phyloP scores from a whole-genome alignment of 2,888 invertebrate genomes.

The Clostera curtula region DNA sequence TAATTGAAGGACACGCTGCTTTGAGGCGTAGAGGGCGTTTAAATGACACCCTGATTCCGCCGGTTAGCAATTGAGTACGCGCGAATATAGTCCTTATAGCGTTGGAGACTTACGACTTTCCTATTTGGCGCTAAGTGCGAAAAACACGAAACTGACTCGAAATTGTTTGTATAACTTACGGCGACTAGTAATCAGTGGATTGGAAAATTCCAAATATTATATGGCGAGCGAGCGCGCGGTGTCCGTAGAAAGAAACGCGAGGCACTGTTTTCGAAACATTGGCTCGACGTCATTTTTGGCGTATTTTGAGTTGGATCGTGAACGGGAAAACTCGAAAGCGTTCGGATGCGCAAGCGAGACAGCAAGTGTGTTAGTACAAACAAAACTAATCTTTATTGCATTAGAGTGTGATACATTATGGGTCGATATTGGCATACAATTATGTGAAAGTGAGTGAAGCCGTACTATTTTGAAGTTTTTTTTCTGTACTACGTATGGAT shows the following conservation, averaged over 20 bases:
- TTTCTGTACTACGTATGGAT: slow-evolving; percentile 56
- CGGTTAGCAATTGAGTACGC: slow-evolving; percentile 34
- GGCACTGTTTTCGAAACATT: slow-evolving; percentile 72
- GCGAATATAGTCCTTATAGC: slow-evolving; percentile 48
- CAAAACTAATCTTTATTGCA: slow-evolving; percentile 54
- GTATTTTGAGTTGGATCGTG: slow-evolving; percentile 73
- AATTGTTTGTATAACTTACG: slow-evolving; percentile 71
- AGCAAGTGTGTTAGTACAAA: slow-evolving; percentile 30
- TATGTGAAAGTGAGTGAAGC: slow-evolving; percentile 50
- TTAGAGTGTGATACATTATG: slow-evolving; percentile 38
- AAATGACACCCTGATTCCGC: slow-evolving; percentile 34
- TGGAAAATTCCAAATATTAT: slow-evolving; percentile 78
- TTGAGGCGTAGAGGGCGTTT: slow-evolving; percentile 16
- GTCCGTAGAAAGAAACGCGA: slow-evolving; percentile 62
- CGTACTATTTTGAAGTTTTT: slow-evolving; percentile 71
- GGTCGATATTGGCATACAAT: slow-evolving; percentile 45
- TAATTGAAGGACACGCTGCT: slow-evolving; percentile 25
- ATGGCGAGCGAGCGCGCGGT: slow-evolving; percentile 57
- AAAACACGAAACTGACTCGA: slow-evolving; percentile 66
- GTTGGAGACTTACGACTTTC: slow-evolving; percentile 58
- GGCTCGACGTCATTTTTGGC: slow-evolving; percentile 73
- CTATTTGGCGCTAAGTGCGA: slow-evolving; percentile 65
- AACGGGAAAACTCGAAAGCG: slow-evolving; percentile 73
- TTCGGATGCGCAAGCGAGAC: slow-evolving; percentile 65
- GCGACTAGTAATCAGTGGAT: slow-evolving; percentile 69